A percentile compares a stretch with the other conserved stretches of the same genome.
These are phyloP conservation scores for Hypomecis punctinalis DNA, from an alignment of 2,888 invertebrate species.

Conservation along the genomic window DNA sequence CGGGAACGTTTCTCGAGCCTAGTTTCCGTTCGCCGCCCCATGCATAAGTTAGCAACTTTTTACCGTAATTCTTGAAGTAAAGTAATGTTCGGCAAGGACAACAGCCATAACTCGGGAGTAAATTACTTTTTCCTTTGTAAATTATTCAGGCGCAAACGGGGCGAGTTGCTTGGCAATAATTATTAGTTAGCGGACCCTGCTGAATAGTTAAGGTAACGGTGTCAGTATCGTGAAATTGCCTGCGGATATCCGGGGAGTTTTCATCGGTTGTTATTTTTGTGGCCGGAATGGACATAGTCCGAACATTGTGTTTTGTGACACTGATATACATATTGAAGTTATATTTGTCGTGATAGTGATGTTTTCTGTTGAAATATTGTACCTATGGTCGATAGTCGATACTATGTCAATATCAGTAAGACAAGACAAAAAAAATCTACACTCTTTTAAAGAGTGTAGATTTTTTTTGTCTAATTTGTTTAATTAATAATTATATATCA, in stretches of 20 bases:
- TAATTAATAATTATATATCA: no score
- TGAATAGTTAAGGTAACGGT: constrained; percentile 42
- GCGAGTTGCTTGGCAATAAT: constrained; percentile 48
- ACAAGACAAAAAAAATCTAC: no score
- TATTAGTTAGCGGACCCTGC: constrained; percentile 44
- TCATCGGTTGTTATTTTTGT: constrained; percentile 12
- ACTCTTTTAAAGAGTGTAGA: no score
- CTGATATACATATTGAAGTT: no score
- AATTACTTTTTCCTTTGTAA: constrained; percentile 54
- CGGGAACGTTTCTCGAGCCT: neutral
- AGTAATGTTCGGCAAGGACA: constrained; percentile 37
- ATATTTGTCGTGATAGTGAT: no score
- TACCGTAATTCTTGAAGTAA: constrained; percentile 46
- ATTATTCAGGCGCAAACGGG: constrained; percentile 55
- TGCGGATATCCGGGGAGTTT: constrained; percentile 13
- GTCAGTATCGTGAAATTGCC: constrained; percentile 26
- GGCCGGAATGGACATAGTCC: neutral
- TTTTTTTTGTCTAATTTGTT: no score
- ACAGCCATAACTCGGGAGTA: constrained; percentile 50
- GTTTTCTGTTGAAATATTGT: no score
- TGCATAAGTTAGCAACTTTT: constrained; percentile 53
- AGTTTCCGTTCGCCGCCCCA: constrained; percentile 30
- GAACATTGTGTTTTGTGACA: no score
- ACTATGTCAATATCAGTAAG: no score
- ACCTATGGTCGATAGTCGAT: no score